Conservation (phyloP, 2,797 vertebrate species). For the Xenops minutus region DNA sequence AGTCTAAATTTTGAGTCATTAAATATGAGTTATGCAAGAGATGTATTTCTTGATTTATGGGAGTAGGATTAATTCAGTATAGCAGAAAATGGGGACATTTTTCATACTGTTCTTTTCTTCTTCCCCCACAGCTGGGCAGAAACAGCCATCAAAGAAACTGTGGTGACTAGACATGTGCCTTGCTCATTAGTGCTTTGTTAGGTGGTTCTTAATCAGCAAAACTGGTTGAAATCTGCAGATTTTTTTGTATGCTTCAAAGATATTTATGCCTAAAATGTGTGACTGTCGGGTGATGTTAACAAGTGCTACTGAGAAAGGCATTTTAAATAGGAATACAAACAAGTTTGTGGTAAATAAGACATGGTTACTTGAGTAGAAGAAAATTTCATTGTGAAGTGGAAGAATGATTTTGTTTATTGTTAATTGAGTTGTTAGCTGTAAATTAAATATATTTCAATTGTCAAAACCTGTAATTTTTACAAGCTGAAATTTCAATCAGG, state of each 20-base stretch:
- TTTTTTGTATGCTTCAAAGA: not conserved
- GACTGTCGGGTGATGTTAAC: not conserved
- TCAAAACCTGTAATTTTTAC: not conserved
- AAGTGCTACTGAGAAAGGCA: not conserved
- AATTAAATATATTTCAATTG: not conserved
- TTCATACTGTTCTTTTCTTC: not conserved
- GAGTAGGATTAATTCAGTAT: not conserved
- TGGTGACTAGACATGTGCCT: not conserved
- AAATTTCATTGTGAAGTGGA: not conserved
- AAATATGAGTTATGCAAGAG: not conserved
- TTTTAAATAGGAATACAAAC: not conserved
- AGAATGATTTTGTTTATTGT: not conserved
- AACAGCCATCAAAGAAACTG: not conserved
- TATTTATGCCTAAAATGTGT: not conserved
- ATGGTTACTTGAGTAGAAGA: not conserved
- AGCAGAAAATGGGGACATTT: not conserved
- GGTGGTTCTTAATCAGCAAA: not conserved
- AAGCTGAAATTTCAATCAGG: not conserved
- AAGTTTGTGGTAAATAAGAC: not conserved
- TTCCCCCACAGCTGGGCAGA: not conserved
- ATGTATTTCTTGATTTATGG: not conserved
- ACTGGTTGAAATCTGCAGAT: not conserved
- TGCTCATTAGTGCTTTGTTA: not conserved
- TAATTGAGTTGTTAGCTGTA: not conserved
- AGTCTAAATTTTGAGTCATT: not conserved